Evolutionary conservation across 1,140 invertebrate genomes (phyloP), one percentile per base, ranked within the genome.

Genomic region (Macrobrachium rosenbergii): DNA sequence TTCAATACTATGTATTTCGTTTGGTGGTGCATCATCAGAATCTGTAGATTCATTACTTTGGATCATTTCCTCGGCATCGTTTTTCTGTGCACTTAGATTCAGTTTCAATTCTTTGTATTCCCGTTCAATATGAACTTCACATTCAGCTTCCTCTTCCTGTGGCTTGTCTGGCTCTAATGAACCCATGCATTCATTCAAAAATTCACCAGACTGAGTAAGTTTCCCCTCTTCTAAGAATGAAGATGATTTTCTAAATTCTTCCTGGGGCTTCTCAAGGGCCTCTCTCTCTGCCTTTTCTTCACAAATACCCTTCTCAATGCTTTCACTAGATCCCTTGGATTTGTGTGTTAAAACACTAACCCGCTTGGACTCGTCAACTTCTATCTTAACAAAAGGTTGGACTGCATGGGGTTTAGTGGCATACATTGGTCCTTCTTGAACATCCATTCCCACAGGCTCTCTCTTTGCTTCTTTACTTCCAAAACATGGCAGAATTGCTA

Each of bases 91-190:
- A 5, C 16, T 23, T 58, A 7, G 64, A 67, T 19, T 67, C 23
- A 67, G 10, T 43, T 37, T 10, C 37, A 52, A 12, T 6, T 43
- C 77, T 21, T 87, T 73, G 28, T 28, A 75, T 63, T 81, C 63
- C 72, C 6, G 52, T 52, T 87, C 85, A 64, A 77, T 69, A 87
- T 87, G 85, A 62, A 87, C 76, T 67, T 87, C 85, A 87, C 85
- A 87, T 52, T 76, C 85, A 37, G 69, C 62, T 52, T 87, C 37
- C 17, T 79, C 77, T 60, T 81, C 76, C 19, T 75, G 73, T 23
- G 21, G 28, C n/a, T 87, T 77, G 8, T 87, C 72, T 43, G 69
- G 64, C 1, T 64, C 67, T 23, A 87, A 10, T 62, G 78, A 72
- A 63, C 28, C 79, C 19, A 87, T 87, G 11, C 59, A 87, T 75